Percentiles rank a stretch among this genome's conserved stretches.
phyloP scores from a whole-genome alignment of 2,113 vertebrate genomes.

The Oplegnathus fasciatus region DNA sequence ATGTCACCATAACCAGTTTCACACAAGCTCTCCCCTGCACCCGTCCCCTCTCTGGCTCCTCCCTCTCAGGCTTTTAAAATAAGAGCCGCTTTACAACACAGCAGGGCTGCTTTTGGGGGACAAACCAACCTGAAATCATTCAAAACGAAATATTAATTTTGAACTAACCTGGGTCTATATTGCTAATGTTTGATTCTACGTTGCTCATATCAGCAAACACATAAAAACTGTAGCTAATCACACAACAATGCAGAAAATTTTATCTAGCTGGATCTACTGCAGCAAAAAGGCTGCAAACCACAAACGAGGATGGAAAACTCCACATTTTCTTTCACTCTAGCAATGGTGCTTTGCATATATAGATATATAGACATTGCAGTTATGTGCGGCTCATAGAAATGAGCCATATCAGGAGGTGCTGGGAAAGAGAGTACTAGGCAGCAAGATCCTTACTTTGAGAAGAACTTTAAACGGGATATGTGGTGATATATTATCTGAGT shows the following conservation, averaged over 20 bases:
- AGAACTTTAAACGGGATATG: not conserved
- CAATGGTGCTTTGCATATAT: not conserved
- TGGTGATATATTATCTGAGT: too few relatives aligned
- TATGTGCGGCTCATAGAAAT: not conserved
- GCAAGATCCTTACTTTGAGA: not conserved
- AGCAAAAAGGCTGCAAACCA: too few relatives aligned
- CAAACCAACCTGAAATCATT: not conserved
- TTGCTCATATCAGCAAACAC: not conserved
- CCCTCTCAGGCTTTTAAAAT: constrained; percentile 17
- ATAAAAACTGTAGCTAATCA: not conserved
- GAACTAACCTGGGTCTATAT: not conserved
- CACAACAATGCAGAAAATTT: not conserved
- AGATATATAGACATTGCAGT: not conserved
- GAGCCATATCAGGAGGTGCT: not conserved
- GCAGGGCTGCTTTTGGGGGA: not conserved
- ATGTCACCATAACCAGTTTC: constrained; percentile 46
- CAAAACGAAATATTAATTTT: not conserved
- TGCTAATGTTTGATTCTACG: not conserved
- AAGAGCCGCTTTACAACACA: constrained; percentile 9
- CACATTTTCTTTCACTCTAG: not conserved
- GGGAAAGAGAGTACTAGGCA: not conserved
- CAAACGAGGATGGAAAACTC: not conserved
- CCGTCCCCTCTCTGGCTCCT: constrained; percentile 1
- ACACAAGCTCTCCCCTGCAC: constrained; percentile 31
- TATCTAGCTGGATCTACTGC: too few relatives aligned